Evolutionary conservation across 1,140 invertebrate genomes (phyloP).

Genomic region (Papilio polyxenes): DNA sequence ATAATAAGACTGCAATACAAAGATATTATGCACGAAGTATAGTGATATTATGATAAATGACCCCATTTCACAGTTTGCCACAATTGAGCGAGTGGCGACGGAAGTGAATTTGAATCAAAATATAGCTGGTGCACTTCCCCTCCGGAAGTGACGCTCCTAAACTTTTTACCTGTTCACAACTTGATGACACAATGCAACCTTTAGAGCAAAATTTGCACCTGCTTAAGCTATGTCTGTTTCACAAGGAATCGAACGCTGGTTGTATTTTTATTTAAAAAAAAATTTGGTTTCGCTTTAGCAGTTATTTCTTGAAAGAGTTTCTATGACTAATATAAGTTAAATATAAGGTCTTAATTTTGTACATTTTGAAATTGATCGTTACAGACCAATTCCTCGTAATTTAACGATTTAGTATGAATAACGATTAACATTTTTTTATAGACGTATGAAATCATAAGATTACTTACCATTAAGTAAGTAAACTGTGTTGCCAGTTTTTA

Average conservation of each 20-base stretch:
- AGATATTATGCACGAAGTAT: neutral
- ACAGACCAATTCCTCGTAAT: no score
- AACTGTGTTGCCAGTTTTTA: neutral
- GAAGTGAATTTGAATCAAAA: constrained; percentile 74
- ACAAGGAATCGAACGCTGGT: neutral
- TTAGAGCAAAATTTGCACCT: constrained; percentile 24
- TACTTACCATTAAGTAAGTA: neutral
- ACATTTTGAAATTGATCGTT: no score
- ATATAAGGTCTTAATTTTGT: no score
- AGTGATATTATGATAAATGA: constrained; percentile 2
- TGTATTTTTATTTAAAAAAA: neutral
- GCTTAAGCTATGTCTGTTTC: neutral
- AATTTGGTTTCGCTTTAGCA: neutral
- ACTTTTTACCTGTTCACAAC: constrained; percentile 39
- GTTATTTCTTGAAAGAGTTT: neutral
- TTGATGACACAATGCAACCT: constrained; percentile 25
- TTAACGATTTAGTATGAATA: no score
- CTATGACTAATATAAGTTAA: no score
- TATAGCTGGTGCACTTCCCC: constrained; percentile 69
- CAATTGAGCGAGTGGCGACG: constrained; percentile 45
- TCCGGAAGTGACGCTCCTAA: constrained; percentile 63
- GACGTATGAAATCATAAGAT: neutral
- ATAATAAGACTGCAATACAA: neutral
- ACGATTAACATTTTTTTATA: no score
- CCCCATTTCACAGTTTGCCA: constrained; percentile 34